Conservation (phyloP, 2,888 invertebrate species). For the Crossocerus cetratus region DNA sequence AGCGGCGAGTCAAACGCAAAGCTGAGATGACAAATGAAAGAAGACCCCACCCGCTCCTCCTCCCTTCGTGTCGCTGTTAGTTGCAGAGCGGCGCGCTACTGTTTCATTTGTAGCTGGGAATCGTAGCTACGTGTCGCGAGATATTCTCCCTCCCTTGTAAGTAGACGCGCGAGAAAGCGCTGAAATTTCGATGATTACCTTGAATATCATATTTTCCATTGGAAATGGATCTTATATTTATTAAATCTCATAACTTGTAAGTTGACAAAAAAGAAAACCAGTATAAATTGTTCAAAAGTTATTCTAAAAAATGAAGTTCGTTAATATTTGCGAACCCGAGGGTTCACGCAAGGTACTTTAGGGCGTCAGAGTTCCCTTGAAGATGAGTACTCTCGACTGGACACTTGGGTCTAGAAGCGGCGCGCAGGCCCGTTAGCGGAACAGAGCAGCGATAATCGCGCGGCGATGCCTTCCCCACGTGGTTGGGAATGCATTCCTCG, state of each 20-base stretch:
- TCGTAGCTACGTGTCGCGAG: slow-evolving; percentile 13
- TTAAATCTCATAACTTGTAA: too few species aligned
- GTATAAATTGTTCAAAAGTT: too few species aligned
- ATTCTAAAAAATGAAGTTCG: too few species aligned
- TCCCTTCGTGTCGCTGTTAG: background rate
- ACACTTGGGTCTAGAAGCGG: too few species aligned
- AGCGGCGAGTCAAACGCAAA: slow-evolving; percentile 69
- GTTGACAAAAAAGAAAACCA: too few species aligned
- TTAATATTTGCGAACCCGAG: too few species aligned
- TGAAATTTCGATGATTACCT: too few species aligned
- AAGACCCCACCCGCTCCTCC: slow-evolving; percentile 40
- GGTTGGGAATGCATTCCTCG: slow-evolving; percentile 37
- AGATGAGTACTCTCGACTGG: too few species aligned
- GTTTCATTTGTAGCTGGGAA: slow-evolving; percentile 56
- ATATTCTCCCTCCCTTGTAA: slow-evolving; percentile 17
- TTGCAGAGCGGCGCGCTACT: slow-evolving; percentile 21
- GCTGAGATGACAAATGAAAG: slow-evolving; percentile 69
- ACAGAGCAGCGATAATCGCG: background rate
- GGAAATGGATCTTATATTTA: too few species aligned
- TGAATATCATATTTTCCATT: too few species aligned
- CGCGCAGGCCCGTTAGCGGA: background rate
- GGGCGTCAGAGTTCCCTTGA: too few species aligned
- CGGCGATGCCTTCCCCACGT: slow-evolving; percentile 13
- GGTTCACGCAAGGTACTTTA: too few species aligned
- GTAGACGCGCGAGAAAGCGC: background rate